Base-by-base conservation (phyloP, 2,888 invertebrate species). In the Didymodactylos carnosus region DNA sequence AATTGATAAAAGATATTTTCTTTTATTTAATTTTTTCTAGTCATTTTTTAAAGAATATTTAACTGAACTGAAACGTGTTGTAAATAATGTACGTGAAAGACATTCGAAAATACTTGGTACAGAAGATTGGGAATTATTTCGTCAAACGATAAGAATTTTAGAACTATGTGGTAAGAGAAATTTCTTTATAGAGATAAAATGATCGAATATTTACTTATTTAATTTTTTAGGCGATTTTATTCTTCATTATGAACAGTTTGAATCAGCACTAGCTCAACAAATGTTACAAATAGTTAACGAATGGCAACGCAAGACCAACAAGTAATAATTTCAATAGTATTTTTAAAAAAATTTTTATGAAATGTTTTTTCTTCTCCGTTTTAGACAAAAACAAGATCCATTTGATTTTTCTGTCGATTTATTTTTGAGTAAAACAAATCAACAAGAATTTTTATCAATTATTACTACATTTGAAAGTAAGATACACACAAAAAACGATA, bases 1-100 rank as follows among this genome's bases (percentile, higher is more conserved):
- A 19, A 39, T 16, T 3, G 10, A 39, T 71, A 16, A 23, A 25
- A 23, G 1, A 11, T 14, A 10, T n/a, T 16, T 27, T 2, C 10
- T 16, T 11, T 29, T 27, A 4, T n/a, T 8, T 39, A 14, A 10
- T 27, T 46, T 51, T 72, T 73, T 74, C 27, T 78, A 86, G 86
- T 85, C 83, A 75, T 88, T 87, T 77, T 87, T 90, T 72, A 85
- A 85, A 72, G 86, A 86, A 75, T 89, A 89, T 79, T 83, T 88
- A 40, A 88, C 88, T 76, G 88, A 88, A 79, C 89, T 87, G 78
- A 86, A 86, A 75, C 85, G 87, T 27, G 88, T 88, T 0, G 84
- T 89, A 75, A 83, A 87, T 39, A 88, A 89, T 81, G 85, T 90
- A 25, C 77, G 80, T 25, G 82, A 82, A 77, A 82, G 82, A 73